phyloP scores from a whole-genome alignment of 2,888 invertebrate species.

The Nephrotoma flavescens region DNA sequence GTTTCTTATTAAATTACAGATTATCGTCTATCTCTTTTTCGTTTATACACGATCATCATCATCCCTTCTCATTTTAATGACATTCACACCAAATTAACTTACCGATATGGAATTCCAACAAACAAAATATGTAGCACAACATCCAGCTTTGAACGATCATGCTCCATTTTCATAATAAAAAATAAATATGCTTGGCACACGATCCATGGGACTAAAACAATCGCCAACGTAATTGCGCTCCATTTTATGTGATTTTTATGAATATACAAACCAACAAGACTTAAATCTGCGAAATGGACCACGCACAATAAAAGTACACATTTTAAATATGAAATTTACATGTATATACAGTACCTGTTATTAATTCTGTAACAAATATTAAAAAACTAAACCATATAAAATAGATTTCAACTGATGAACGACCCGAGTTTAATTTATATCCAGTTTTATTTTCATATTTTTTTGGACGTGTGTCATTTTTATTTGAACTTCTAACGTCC shows the following conservation, averaged over 20 bases:
- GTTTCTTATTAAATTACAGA: background rate
- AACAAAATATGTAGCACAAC: constrained; percentile 12
- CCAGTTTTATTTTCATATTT: constrained; percentile 1
- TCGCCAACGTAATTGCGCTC: constrained; percentile 12
- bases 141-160: constrained; percentile 8
- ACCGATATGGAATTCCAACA: constrained; percentile 9
- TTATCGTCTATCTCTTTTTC: background rate
- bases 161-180: constrained; percentile 11
- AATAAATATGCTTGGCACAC: constrained; percentile 14
- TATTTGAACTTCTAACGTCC: constrained; percentile 5
- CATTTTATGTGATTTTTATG: constrained; percentile 12
- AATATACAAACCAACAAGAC: constrained; percentile 13
- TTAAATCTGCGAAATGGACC: constrained; percentile 11
- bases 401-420: constrained; percentile 14
- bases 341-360: constrained; percentile 10
- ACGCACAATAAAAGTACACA: background rate
- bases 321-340: background rate
- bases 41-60: background rate
- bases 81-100: constrained; percentile 2
- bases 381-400: constrained; percentile 16
- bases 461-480: background rate
- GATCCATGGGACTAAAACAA: constrained; percentile 13
- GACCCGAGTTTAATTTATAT: background rate
- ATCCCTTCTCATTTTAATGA: constrained; percentile 10
- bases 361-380: constrained; percentile 13